Evolutionary conservation across 2,888 invertebrate species (phyloP).

Genomic region (Spatulosminthurus flaviceps): DNA sequence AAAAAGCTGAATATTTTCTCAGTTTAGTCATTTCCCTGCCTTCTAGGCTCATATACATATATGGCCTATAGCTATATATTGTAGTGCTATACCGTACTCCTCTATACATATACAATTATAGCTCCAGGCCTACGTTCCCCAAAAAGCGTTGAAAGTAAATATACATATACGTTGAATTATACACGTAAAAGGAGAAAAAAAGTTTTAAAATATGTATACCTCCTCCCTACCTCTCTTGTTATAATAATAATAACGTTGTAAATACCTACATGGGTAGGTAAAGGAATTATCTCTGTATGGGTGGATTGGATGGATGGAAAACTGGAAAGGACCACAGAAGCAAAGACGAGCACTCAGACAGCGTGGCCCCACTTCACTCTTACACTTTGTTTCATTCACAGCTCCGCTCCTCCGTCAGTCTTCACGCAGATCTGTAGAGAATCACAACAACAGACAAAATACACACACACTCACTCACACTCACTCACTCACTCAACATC

Average conservation of each 20-base stretch:
- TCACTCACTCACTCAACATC: too few species aligned
- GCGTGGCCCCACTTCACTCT: conserved; percentile 46
- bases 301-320: conserved; percentile 28
- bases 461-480: too few species aligned
- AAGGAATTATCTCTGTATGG: conserved; percentile 23
- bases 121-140: not conserved
- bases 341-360: conserved; percentile 44
- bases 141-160: not conserved
- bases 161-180: not conserved
- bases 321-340: conserved; percentile 31
- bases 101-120: not conserved
- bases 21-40: not conserved
- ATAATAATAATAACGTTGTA: conserved; percentile 6
- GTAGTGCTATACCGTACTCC: too few species aligned
- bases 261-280: conserved; percentile 20
- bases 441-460: not conserved
- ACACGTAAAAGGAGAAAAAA: conserved; percentile 19
- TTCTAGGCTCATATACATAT: not conserved
- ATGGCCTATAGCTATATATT: not conserved
- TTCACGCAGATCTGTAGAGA: conserved; percentile 26
- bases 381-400: conserved; percentile 43
- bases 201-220: conserved; percentile 8
- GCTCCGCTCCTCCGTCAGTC: conserved; percentile 8
- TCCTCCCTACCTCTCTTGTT: conserved; percentile 18
- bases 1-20: not conserved